Conservation (phyloP, 2,113 vertebrate genomes). For the Hassar affinis region DNA sequence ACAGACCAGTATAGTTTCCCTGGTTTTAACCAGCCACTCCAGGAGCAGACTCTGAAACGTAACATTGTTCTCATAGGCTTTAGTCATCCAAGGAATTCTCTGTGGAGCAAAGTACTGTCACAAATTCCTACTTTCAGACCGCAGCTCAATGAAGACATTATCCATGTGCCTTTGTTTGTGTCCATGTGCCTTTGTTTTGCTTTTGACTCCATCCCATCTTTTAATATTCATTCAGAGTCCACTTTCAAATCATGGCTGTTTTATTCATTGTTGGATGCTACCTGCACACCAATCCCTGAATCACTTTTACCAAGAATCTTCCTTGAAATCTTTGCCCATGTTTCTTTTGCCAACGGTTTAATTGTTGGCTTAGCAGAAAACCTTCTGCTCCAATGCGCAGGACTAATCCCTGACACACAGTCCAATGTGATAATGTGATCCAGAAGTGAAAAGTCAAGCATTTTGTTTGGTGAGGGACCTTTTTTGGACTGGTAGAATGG, state of each 20-base stretch:
- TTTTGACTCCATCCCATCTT: neutral
- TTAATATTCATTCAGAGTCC: neutral
- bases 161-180: neutral
- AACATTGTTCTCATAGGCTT: neutral
- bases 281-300: neutral
- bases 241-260: neutral
- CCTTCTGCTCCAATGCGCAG: neutral
- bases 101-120: neutral
- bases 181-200: too few relatives aligned
- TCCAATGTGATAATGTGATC: neutral
- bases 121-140: neutral
- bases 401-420: neutral
- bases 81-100: neutral
- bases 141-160: neutral
- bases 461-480: neutral
- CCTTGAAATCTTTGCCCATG: neutral
- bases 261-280: neutral
- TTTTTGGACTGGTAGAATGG: neutral
- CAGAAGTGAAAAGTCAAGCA: neutral
- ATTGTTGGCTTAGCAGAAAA: neutral
- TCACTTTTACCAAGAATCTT: neutral
- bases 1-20: conserved; percentile 36
- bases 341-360: neutral
- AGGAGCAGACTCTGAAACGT: neutral
- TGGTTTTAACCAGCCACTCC: conserved; percentile 6